These are phyloP conservation scores for Archips crataeganus DNA, from an alignment of 2,888 invertebrate species.

Conservation along the genomic window DNA sequence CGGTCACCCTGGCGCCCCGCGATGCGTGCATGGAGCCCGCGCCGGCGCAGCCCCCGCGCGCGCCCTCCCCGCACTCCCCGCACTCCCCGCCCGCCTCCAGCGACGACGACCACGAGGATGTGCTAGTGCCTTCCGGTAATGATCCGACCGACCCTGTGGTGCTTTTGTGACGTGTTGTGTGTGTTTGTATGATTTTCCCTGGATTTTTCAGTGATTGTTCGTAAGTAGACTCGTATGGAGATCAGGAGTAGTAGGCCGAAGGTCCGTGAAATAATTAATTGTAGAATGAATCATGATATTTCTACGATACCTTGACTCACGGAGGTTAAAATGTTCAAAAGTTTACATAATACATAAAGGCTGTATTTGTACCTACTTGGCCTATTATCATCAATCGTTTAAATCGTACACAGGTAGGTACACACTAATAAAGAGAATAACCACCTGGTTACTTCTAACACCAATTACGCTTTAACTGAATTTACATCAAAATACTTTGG, in stretches of 20 bases:
- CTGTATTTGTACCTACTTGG: no score
- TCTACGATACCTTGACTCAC: not conserved
- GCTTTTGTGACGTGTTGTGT: slow-evolving; percentile 3
- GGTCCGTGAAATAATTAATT: not conserved
- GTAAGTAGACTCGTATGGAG: not conserved
- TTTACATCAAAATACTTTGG: no score
- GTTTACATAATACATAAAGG: no score
- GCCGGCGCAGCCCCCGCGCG: slow-evolving; percentile 58
- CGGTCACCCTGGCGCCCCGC: slow-evolving; percentile 71
- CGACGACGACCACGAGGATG: slow-evolving; percentile 65
- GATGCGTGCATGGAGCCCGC: slow-evolving; percentile 79
- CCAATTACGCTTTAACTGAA: no score
- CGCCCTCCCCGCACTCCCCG: slow-evolving; percentile 46
- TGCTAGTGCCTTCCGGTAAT: slow-evolving; percentile 85
- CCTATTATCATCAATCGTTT: no score
- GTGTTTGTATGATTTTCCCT: not conserved
- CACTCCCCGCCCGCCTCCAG: slow-evolving; percentile 43
- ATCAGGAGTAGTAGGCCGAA: not conserved
- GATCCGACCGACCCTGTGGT: slow-evolving; percentile 22
- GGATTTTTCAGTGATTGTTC: slow-evolving; percentile 2
- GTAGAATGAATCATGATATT: not conserved
- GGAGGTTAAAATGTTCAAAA: not conserved
- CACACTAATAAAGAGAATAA: not conserved
- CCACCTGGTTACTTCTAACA: no score
- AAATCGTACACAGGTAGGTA: not conserved